A percentile compares a stretch with the other conserved stretches of the same genome.
These are phyloP conservation scores for Uropetala carovei DNA, from an alignment of 2,888 invertebrate species.

Conservation along the genomic window DNA sequence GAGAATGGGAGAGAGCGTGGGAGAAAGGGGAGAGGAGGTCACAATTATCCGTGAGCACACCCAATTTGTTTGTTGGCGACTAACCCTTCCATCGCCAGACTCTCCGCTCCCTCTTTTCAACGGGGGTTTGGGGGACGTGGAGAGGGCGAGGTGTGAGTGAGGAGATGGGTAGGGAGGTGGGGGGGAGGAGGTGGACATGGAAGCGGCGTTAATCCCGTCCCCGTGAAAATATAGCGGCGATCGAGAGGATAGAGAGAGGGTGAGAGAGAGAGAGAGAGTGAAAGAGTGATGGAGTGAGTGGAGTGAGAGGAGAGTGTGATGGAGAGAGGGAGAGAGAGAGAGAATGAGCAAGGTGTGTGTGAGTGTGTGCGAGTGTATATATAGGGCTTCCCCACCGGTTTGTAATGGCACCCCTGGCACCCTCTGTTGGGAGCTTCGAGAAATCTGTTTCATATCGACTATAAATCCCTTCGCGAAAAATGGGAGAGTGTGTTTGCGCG, in stretches of 20 bases:
- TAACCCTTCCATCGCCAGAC: slow-evolving; percentile 1
- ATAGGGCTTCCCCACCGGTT: slow-evolving; percentile 13
- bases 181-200: neutral
- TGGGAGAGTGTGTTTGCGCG: neutral
- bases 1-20: slow-evolving; percentile 21
- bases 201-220: slow-evolving; percentile 53
- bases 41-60: slow-evolving; percentile 53
- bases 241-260: slow-evolving; percentile 16
- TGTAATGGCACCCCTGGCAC: slow-evolving; percentile 48
- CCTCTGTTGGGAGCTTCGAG: slow-evolving; percentile 40
- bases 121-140: neutral
- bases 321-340: neutral
- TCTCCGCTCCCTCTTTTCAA: slow-evolving; percentile 22
- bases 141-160: neutral
- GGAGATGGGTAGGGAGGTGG: neutral
- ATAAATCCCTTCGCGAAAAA: slow-evolving; percentile 56
- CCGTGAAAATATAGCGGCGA: slow-evolving; percentile 55
- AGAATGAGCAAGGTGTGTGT: slow-evolving; percentile 3
- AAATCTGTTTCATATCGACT: slow-evolving; percentile 64
- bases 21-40: neutral
- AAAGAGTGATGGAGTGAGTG: neutral
- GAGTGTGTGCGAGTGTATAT: slow-evolving; percentile 4
- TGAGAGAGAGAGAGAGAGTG: slow-evolving; percentile 11
- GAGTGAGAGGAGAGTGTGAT: neutral
- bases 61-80: slow-evolving; percentile 45